Percentiles rank a stretch among this genome's conserved stretches.
Conservation (phyloP, 2,113 vertebrate species). For the Odocoileus virginianus region DNA sequence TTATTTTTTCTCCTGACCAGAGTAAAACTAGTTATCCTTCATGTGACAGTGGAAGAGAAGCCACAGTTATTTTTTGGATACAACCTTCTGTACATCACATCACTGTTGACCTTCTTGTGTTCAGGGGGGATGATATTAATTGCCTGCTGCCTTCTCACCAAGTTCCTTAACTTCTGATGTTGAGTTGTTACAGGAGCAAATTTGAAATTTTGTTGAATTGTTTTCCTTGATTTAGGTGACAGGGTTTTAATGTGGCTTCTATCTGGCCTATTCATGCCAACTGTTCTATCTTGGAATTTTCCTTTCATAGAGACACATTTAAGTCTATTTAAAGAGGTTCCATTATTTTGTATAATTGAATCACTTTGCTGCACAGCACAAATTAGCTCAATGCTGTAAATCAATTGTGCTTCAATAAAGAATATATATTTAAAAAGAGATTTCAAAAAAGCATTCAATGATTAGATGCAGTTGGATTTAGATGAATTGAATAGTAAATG, state of each 20-base stretch:
- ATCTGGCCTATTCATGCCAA: background rate
- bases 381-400: background rate
- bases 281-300: background rate
- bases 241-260: background rate
- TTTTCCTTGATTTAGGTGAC: background rate
- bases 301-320: background rate
- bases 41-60: background rate
- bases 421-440: background rate
- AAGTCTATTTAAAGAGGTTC: background rate
- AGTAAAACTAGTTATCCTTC: background rate
- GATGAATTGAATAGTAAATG: background rate
- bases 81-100: background rate
- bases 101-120: background rate
- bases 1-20: background rate
- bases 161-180: background rate
- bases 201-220: conserved; percentile 4
- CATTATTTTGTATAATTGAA: background rate
- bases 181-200: background rate
- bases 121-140: background rate
- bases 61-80: background rate
- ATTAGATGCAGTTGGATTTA: background rate
- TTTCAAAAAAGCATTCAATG: background rate
- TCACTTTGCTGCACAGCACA: background rate
- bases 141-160: background rate
- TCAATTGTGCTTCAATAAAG: background rate